Conservation (phyloP, 2,888 invertebrate genomes). For the Epinotia bilunana region DNA sequence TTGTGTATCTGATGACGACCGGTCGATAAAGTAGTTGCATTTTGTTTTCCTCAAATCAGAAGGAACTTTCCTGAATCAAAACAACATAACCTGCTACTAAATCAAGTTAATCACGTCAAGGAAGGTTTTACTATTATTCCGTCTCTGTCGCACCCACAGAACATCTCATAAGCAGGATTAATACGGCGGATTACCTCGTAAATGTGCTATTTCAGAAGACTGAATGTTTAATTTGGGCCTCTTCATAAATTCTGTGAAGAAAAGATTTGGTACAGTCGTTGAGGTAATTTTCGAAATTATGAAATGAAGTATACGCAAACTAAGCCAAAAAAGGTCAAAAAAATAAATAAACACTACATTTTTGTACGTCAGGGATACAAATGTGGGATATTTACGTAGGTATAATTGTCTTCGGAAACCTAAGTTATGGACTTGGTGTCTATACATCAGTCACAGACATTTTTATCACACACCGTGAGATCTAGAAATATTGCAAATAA, state of each 20-base stretch:
- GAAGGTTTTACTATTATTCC: conserved; percentile 26
- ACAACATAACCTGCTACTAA: conserved; percentile 14
- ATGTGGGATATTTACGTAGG: too few relatives aligned
- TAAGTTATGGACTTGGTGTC: too few relatives aligned
- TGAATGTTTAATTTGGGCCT: conserved; percentile 46
- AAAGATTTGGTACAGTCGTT: conserved; percentile 32
- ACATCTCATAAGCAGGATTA: conserved; percentile 29
- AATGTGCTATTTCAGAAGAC: conserved; percentile 46
- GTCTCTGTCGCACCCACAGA: conserved; percentile 13
- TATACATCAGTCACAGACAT: too few relatives aligned
- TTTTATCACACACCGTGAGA: too few relatives aligned
- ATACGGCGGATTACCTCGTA: conserved; percentile 40
- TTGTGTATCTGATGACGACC: too few relatives aligned
- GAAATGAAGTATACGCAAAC: background rate
- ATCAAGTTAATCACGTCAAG: conserved; percentile 31
- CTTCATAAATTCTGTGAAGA: conserved; percentile 42
- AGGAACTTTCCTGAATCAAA: conserved; percentile 22
- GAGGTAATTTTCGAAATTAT: conserved; percentile 13
- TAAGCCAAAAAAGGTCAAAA: too few relatives aligned
- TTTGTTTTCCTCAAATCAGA: background rate
- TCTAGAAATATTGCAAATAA: too few relatives aligned
- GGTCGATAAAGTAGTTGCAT: too few relatives aligned
- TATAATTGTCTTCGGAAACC: too few relatives aligned
- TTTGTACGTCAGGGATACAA: too few relatives aligned
- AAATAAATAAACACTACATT: background rate